A percentile compares a stretch with the other conserved stretches of the same genome.
phyloP scores from a whole-genome alignment of 2,888 invertebrate species.

The Pardosa pseudoannulata region DNA sequence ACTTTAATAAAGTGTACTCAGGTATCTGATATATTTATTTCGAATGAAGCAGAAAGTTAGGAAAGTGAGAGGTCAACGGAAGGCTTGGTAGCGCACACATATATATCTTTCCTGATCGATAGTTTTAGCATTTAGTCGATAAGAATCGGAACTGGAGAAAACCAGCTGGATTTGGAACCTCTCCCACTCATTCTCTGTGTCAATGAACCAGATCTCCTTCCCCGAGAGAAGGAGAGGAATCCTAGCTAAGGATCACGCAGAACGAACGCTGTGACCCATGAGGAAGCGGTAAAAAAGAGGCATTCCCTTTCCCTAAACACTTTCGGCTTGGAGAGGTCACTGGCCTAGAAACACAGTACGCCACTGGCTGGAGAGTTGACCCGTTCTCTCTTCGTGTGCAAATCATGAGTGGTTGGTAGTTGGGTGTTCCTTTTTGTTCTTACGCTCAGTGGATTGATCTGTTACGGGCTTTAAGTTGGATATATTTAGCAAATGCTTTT shows the following conservation, averaged over 20 bases:
- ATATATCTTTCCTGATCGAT: too few species aligned
- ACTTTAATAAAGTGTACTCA: too few species aligned
- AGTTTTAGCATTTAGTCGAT: too few species aligned
- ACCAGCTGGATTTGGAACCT: too few species aligned
- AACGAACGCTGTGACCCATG: conserved; percentile 1
- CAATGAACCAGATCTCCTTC: not conserved
- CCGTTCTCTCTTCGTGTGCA: not conserved
- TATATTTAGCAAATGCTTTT: not conserved
- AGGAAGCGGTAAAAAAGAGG: not conserved
- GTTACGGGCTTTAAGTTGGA: not conserved
- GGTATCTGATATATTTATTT: too few species aligned
- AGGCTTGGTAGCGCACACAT: too few species aligned
- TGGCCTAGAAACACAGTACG: conserved; percentile 64
- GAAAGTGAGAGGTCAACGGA: too few species aligned
- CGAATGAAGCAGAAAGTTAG: too few species aligned
- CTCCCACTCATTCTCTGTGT: too few species aligned
- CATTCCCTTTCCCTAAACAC: conserved; percentile 20
- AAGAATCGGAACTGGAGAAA: too few species aligned
- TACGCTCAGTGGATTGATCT: not conserved
- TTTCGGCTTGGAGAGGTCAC: conserved; percentile 45
- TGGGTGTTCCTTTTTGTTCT: conserved; percentile 3
- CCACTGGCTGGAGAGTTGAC: conserved; percentile 40
- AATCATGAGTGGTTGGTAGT: not conserved
- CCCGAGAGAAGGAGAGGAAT: not conserved
- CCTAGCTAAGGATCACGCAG: not conserved